Conservation (phyloP, 2,797 vertebrate species). For the Poecilia velifera region DNA sequence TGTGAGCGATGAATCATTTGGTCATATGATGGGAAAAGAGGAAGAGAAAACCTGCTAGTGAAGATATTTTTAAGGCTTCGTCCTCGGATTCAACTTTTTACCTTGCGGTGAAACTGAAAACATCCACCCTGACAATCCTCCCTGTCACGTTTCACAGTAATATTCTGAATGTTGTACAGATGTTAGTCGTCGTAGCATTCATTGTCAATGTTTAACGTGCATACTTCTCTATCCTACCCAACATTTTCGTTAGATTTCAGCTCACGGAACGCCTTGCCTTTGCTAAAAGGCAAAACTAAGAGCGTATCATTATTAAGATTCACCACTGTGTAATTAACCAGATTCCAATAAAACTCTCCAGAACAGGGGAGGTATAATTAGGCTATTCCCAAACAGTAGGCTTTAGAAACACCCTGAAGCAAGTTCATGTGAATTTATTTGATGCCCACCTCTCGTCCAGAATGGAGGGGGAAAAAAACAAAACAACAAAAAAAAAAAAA, state of each 20-base stretch:
- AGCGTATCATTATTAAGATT: conserved; percentile 69
- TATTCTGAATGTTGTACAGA: conserved; percentile 5
- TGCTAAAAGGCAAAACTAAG: conserved; percentile 54
- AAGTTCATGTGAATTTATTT: conserved; percentile 84
- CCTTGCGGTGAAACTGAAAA: background rate
- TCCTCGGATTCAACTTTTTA: background rate
- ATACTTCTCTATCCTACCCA: conserved; percentile 27
- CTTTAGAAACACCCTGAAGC: conserved; percentile 74
- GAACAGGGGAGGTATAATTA: conserved; percentile 76
- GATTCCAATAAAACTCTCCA: conserved; percentile 67
- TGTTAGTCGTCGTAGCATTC: background rate
- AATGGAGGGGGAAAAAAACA: conserved; percentile 44
- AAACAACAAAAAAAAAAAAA: conserved; percentile 43
- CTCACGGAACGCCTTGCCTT: conserved; percentile 38
- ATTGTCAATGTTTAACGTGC: conserved; percentile 4
- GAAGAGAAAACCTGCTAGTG: conserved; percentile 17
- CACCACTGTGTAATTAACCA: conserved; percentile 69
- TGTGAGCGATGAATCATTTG: conserved; percentile 44
- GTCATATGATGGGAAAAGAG: conserved; percentile 24
- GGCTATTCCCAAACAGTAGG: conserved; percentile 73
- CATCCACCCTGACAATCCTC: background rate
- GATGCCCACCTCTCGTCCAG: conserved; percentile 78
- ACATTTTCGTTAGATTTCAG: conserved; percentile 32
- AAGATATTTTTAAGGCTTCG: background rate
- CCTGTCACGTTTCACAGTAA: background rate